Evolutionary conservation across 2,888 invertebrate species (phyloP), one percentile per base, ranked within the genome.

Genomic region (Malachius bipustulatus): DNA sequence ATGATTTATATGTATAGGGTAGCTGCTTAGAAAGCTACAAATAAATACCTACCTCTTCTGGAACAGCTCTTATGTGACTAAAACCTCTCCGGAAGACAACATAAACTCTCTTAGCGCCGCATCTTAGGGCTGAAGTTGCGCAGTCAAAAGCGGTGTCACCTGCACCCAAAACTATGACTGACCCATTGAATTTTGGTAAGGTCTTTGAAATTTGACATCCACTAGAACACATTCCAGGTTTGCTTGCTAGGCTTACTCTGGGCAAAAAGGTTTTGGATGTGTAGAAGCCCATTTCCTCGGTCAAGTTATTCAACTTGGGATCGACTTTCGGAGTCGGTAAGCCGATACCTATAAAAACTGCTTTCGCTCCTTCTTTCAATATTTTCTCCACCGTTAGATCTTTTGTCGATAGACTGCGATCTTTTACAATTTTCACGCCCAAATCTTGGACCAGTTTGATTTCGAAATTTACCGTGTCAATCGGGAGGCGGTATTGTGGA

Each of bases 81-180:
- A 93, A 88, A 1, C 97, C 97, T 60, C 87, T 89, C 13, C 97
- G 70, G 60, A 98, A 98, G 8, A 90, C 85, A 0, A 97, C 83
- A 52, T 79, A 94, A 0, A 98, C 96, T 34, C 85, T 75, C 15
- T 69, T 72, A 0, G 97, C 97, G 0, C 97, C 98, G 57, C 98
- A 98, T 2, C 96, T 70, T 11, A 97, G 64, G 0, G 94, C 93
- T 0, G 96, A 94, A 0, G 97, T 98, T 1, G 98, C 98, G 60
- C 98, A 98, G 65, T 98, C 98, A 59, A 98, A 97, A 0, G 98
- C 98, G 0, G 98, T 98, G 60, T 98, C 98, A 0, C 98, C 97
- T 0, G 96, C 91, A 0, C 97, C 97, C 24, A 98, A 64, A 0
- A 98, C 96, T 38, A 98, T 77, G 8, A 84, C 87, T 47, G 76